These are phyloP conservation scores for Bufo gargarizans DNA, from an alignment of 2,113 vertebrate species.

Conservation along the genomic window DNA sequence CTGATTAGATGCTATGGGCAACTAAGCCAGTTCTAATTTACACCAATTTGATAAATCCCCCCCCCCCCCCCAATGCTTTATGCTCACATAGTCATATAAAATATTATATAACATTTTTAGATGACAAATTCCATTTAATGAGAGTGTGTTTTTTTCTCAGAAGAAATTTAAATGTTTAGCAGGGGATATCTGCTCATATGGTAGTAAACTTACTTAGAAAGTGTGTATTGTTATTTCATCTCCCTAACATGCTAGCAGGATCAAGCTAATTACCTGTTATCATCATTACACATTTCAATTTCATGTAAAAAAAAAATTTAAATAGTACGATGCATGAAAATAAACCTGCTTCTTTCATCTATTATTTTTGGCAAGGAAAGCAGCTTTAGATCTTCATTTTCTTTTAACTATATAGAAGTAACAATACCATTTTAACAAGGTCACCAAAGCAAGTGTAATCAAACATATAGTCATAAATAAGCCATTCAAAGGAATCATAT, in stretches of 20 bases:
- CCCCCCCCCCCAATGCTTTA: too few species aligned
- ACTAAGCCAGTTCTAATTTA: too few species aligned
- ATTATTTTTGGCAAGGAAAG: background rate
- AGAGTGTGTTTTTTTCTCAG: background rate
- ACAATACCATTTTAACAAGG: slow-evolving; percentile 6
- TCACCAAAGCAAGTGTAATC: background rate
- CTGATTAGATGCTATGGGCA: too few species aligned
- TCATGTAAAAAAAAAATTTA: background rate
- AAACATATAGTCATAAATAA: slow-evolving; percentile 29
- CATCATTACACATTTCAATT: background rate
- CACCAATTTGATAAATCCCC: too few species aligned
- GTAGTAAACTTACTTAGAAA: background rate
- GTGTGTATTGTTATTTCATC: background rate
- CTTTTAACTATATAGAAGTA: background rate
- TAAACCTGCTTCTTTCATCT: background rate
- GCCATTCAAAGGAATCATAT: slow-evolving; percentile 32
- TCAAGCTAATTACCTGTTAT: background rate
- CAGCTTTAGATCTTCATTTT: background rate
- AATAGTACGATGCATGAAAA: background rate
- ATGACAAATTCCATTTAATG: too few species aligned
- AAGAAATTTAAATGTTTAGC: background rate
- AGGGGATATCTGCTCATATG: background rate
- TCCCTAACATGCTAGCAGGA: background rate
- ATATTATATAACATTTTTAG: too few species aligned
- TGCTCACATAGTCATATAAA: too few species aligned